phyloP scores from a whole-genome alignment of 2,888 invertebrate species.

The Cancer borealis region DNA sequence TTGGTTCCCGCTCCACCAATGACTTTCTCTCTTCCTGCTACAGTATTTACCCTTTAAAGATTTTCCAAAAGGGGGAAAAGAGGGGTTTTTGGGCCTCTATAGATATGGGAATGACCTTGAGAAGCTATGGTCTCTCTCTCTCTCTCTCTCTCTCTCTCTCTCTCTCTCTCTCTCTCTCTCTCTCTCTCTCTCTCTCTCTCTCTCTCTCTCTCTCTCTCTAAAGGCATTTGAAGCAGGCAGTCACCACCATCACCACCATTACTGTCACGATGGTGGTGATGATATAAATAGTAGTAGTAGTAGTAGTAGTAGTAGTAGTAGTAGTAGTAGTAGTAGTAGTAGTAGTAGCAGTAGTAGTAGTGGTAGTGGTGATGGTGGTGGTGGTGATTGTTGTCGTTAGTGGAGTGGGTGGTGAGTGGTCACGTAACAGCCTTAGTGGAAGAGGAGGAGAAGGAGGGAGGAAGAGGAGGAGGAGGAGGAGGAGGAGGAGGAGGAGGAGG shows the following conservation, averaged over 20 bases:
- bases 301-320: constrained; percentile 39
- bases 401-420: background rate
- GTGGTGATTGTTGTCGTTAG: background rate
- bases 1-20: background rate
- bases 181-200: background rate
- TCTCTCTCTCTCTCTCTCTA: background rate
- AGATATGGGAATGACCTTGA: no score
- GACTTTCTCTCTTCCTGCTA: background rate
- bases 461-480: constrained; percentile 27
- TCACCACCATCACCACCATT: background rate
- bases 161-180: constrained; percentile 11
- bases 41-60: background rate
- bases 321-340: constrained; percentile 39
- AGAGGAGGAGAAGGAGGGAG: constrained; percentile 1
- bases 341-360: constrained; percentile 21
- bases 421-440: background rate
- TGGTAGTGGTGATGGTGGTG: background rate
- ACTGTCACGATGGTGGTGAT: background rate
- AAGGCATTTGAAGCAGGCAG: background rate
- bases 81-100: no score
- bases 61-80: background rate
- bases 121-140: background rate
- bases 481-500: background rate
- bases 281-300: background rate
- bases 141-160: background rate